A percentile compares a stretch with the other conserved stretches of the same genome.
Evolutionary conservation across 2,113 vertebrate species (phyloP).

Genomic region (Bolborhynchus lineola): DNA sequence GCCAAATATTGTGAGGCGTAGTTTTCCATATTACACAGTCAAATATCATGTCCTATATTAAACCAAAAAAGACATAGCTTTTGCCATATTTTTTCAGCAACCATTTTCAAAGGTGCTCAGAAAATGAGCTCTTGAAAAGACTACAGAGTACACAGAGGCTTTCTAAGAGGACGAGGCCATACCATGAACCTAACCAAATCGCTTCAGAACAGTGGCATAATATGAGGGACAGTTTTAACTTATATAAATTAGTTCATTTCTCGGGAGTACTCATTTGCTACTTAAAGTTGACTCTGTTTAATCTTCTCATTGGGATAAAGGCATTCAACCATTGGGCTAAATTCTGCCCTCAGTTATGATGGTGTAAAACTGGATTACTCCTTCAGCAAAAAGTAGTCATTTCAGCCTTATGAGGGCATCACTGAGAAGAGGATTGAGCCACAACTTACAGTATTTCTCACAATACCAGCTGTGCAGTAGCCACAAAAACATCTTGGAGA

Average conservation of each 20-base stretch:
- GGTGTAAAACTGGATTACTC: background rate
- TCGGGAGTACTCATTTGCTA: background rate
- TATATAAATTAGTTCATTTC: background rate
- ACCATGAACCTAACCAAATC: background rate
- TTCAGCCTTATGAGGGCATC: background rate
- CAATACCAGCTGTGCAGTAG: background rate
- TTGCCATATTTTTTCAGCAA: background rate
- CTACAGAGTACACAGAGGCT: background rate
- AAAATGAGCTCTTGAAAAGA: background rate
- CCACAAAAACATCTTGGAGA: constrained; percentile 32
- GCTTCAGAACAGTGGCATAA: background rate
- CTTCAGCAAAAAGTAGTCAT: background rate
- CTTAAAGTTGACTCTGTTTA: background rate
- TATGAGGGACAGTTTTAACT: background rate
- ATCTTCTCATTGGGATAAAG: background rate
- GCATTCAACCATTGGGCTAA: background rate
- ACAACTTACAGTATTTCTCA: background rate
- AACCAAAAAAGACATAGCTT: background rate
- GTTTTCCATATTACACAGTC: background rate
- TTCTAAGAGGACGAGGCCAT: background rate
- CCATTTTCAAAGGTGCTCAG: background rate
- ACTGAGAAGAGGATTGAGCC: background rate
- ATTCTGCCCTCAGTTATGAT: background rate
- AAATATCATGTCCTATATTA: background rate
- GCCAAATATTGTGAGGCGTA: background rate